A percentile compares a stretch with the other conserved stretches of the same genome.
phyloP scores from a whole-genome alignment of 2,113 vertebrate genomes.

The Morone saxatilis region DNA sequence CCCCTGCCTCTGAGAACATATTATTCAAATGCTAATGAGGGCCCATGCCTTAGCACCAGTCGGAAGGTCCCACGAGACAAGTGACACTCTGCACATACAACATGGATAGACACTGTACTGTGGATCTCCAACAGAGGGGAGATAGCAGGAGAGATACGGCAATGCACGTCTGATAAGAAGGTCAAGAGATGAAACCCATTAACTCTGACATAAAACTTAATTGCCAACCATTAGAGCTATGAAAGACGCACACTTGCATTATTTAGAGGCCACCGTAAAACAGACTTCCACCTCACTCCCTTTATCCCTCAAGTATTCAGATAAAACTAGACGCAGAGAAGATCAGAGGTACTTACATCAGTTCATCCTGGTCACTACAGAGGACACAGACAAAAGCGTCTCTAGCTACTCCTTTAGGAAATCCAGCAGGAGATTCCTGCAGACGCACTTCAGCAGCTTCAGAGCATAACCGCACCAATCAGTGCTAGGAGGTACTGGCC shows the following conservation, averaged over 20 bases:
- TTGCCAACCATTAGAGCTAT: conserved; percentile 9
- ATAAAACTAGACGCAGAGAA: conserved; percentile 28
- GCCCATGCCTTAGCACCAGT: conserved; percentile 53
- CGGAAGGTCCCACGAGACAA: conserved; percentile 53
- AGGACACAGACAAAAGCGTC: conserved; percentile 54
- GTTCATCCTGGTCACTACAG: conserved; percentile 64
- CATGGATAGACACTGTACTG: conserved; percentile 49
- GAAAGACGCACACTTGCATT: conserved; percentile 4
- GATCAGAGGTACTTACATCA: conserved; percentile 74
- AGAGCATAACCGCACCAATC: conserved; percentile 60
- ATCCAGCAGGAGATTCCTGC: conserved; percentile 71
- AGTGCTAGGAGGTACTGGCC: conserved; percentile 42
- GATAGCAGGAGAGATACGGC: conserved; percentile 21
- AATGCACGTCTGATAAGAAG: conserved; percentile 26
- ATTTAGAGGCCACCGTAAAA: conserved; percentile 23
- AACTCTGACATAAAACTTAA: conserved; percentile 51
- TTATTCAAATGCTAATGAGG: conserved; percentile 71
- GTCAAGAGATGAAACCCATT: conserved; percentile 41
- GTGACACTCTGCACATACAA: conserved; percentile 67
- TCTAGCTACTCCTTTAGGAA: conserved; percentile 51
- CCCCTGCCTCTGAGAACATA: conserved; percentile 52
- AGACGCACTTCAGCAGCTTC: conserved; percentile 64
- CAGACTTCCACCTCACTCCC: conserved; percentile 3
- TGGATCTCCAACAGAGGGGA: conserved; percentile 35
- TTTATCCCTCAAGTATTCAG: conserved; percentile 13